Evolutionary conservation across 1,140 invertebrate genomes (phyloP), one percentile per base, ranked within the genome.

Genomic region (Trichonephila clavata): DNA sequence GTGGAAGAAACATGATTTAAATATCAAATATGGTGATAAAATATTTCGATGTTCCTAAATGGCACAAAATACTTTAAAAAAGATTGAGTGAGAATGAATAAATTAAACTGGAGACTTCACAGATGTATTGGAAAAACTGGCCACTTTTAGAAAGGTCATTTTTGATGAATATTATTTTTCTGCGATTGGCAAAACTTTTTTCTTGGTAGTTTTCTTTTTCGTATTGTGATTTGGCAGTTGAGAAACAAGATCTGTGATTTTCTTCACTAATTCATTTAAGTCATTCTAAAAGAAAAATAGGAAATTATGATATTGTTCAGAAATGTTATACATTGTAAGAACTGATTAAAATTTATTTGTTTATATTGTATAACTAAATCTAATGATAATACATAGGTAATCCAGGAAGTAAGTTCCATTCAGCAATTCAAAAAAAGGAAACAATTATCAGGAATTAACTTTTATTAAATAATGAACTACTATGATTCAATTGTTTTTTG

Each of bases 191-290:
- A 57, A 21, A 32, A 71, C 21, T 59, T 57, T 89, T 43, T 94
- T 94, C 83, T 90, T 90, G 39, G 81, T 57, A 21, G 57, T 57
- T 86, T 86, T 94, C 89, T 94, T 94, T 77, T 83, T 86, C 21
- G 84, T 2, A 86, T 13, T 91, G 32, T n/a, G n/a, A 84, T 68
- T 90, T 60, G 57, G 81, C 39, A 90, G 24, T 61, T 86, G 88
- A n/a, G 88, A 71, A 43, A 94, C 57, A 81, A 90, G 88, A n/a
- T 94, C 93, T 86, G 39, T 63, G 39, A 87, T 91, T 89, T 80
- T 94, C 63, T 86, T 91, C 24, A 86, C 27, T n/a, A 94, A 21
- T 71, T 94, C 89, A 63, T 94, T 50, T 24, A 94, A 43, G 13
- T 94, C 93, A 59, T 24, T 65, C 93, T 94, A 32, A 1, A 92